Percentiles rank a stretch among this genome's conserved stretches.
Evolutionary conservation across 2,888 invertebrate genomes (phyloP).

Genomic region (Athripsodes cinereus): DNA sequence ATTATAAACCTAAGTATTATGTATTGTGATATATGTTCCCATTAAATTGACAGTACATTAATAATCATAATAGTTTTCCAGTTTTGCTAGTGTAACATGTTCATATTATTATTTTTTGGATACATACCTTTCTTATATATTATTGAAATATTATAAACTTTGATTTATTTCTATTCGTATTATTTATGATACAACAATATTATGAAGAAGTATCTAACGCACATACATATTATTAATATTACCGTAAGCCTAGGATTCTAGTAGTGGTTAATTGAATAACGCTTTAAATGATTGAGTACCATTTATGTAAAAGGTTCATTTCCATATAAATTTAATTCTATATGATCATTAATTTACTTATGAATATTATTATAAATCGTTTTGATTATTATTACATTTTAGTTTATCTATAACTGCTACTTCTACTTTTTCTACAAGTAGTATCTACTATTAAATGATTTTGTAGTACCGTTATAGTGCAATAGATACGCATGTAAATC

Average conservation of each 20-base stretch:
- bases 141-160: no score
- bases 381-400: no score
- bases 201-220: no score
- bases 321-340: conserved; percentile 10
- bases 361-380: no score
- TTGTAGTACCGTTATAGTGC: conserved; percentile 1
- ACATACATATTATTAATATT: no score
- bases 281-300: conserved; percentile 16
- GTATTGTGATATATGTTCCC: conserved; percentile 19
- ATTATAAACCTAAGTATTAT: no score
- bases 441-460: no score
- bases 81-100: conserved; percentile 7
- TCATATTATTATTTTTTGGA: conserved; percentile 9
- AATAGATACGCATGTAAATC: conserved; percentile 10
- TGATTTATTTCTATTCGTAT: no score
- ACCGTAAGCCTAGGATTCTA: background rate
- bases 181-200: no score
- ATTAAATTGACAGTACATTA: conserved; percentile 20
- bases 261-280: conserved; percentile 16
- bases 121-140: no score
- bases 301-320: conserved; percentile 6
- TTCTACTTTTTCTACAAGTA: no score
- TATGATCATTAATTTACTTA: background rate
- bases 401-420: no score
- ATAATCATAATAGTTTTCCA: conserved; percentile 6